Evolutionary conservation across 2,888 invertebrate species (phyloP), one percentile per base, ranked within the genome.

Genomic region (Nesidiocoris tenuis): DNA sequence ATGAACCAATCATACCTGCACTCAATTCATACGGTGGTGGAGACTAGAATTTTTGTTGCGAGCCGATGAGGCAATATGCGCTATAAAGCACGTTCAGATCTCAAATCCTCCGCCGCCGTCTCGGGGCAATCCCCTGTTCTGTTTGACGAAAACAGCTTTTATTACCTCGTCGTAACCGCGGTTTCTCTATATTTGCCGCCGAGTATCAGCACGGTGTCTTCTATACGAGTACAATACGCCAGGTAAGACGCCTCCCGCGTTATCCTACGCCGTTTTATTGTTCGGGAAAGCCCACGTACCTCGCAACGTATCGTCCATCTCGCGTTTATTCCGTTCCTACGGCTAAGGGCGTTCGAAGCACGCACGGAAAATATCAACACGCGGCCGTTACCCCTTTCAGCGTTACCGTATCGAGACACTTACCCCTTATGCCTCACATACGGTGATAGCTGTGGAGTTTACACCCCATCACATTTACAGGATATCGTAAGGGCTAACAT

Each of bases 71-170:
- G 3, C 39, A 12, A 39, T 39, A 39, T 65, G 1, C 18, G 18
- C 54, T 39, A 39, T 65, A 65, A 65, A 65, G 54, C 65, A 65
- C 65, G 65, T 39, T 19, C 65, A 24, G 39, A 23, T 19, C 54
- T 18, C 25, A 65, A 25, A 65, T 65, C 65, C 54, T 39, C 39
- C 3, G 39, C 39, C 39, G 39, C 39, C 39, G 12, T 12, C 39
- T 39, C 39, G 3, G n/a, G 5, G 12, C 39, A 39, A 39, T 65
- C 65, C 65, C 24, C 0, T 19, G 65, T n/a, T 19, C 19, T 65
- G 39, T 22, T 22, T 65, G 65, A 25, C 65, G 65, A 12, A 17
- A 65, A 25, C 39, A 39, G 65, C 65, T 65, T 65, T 65, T 65
- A 24, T 65, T 17, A 65, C 39, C 65, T 25, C 39, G 65, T 65